Base-by-base conservation (phyloP, 2,797 vertebrate species). In the Chrosomus eos region DNA sequence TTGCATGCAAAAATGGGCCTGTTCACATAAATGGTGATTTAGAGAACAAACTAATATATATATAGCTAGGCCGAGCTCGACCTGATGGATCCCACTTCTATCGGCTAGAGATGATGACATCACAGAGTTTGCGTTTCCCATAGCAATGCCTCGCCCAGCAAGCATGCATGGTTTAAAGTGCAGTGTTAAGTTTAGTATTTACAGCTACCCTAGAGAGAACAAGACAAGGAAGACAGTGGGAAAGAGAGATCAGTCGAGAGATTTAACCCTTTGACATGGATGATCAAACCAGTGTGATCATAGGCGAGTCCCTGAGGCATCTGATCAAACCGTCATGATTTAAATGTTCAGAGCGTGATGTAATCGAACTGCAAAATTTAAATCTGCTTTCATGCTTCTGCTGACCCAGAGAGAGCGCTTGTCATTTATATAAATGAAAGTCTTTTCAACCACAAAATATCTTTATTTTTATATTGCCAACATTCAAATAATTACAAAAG, bases 71-170 rank as follows among this genome's bases (percentile, higher is more conserved):
- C 33, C 14, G 4, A 60, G 38, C 9, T 48, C 1, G 21, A 6
- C 51, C 7, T 51, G 19, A 64, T 16, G 7, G 5, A 45, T 33
- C 28, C 13, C 1, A 0, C 53, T 36, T 18, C 13, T 55, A 74
- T 82, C 74, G 70, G 70, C 70, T 48, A 33, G 26, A n/a, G 26
- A 31, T 48, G 19, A 26, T 64, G 70, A 48, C 28, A 64, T 82
- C 81, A 82, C 55, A 64, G 40, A 74, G 11, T 72, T 72, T n/a
- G 53, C 1, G 7, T 23, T 51, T 62, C 70, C 26, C 28, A 67
- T 62, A 75, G 62, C 73, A 68, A 77, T 62, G 40, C 23, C 19
- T 4, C 11, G 23, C 21, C 70, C 90, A 90, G 92, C 89, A 90
- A 92, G 91, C 28, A 91, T 53, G 31, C 43, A 67, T 4, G 23